These are phyloP conservation scores for Aldrovandia affinis DNA, from an alignment of 2,797 vertebrate species.

Conservation along the genomic window DNA sequence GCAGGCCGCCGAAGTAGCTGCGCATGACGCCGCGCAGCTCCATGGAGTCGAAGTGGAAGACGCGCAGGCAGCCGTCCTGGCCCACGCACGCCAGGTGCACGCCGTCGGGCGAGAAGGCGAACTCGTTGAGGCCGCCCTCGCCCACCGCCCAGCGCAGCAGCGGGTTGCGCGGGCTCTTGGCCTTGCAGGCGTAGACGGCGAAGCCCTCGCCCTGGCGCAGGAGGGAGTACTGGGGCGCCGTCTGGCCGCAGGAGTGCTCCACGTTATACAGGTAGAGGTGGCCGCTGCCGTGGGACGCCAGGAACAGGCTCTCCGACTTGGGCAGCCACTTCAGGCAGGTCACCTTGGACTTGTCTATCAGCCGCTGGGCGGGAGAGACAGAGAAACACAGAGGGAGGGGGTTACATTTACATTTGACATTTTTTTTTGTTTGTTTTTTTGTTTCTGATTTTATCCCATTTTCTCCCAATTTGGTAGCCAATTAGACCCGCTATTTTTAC, in stretches of 20 bases:
- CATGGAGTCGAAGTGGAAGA: constrained; percentile 94
- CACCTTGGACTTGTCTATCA: constrained; percentile 92
- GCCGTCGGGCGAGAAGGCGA: constrained; percentile 88
- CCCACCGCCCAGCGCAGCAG: constrained; percentile 90
- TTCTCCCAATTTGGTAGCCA: too few relatives aligned
- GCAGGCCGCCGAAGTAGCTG: constrained; percentile 90
- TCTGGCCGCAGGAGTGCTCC: constrained; percentile 80
- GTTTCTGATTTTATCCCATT: too few relatives aligned
- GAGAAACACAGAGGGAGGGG: too few relatives aligned
- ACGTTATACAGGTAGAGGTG: constrained; percentile 92
- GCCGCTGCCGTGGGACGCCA: constrained; percentile 88
- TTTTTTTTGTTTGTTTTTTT: too few relatives aligned
- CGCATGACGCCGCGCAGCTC: constrained; percentile 90
- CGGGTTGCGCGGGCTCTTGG: constrained; percentile 85
- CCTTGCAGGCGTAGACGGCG: constrained; percentile 86
- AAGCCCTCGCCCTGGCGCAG: constrained; percentile 89
- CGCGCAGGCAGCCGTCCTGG: constrained; percentile 86
- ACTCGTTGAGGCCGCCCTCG: constrained; percentile 87
- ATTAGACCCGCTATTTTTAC: too few relatives aligned
- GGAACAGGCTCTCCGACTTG: constrained; percentile 85
- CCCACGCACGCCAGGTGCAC: constrained; percentile 88
- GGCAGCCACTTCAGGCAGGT: constrained; percentile 90
- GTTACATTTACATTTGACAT: too few relatives aligned
- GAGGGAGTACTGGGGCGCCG: constrained; percentile 82
- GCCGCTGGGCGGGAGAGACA: too few relatives aligned